Evolutionary conservation across 1,140 invertebrate genomes (phyloP), one percentile per base, ranked within the genome.

Genomic region (Carposina sasakii): DNA sequence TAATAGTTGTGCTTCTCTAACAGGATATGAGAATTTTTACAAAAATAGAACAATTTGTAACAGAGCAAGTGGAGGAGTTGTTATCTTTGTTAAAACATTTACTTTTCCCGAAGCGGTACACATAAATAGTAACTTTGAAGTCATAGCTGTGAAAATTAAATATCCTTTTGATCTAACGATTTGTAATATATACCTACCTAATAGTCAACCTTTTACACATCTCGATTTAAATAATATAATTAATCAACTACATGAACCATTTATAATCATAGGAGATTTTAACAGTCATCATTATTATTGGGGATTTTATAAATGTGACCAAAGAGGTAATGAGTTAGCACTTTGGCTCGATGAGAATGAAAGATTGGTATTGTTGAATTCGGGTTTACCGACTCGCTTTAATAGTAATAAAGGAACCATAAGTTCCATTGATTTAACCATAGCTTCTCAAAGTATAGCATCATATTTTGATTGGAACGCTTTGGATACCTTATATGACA

Each of bases 251-350:
- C 63, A 61, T 5, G 51, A 37, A 46, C 68, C 62, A 8, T 79
- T 62, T 31, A 45, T 76, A 23, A 23, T 70, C 21, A 6, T 66
- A 6, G 61, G 63, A 0, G 71, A 75, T 26, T 71, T 76, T 31
- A 77, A 76, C 24, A 60, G 55, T 19, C 67, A 76, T 30, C 73
- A 66, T 42, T 44, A 26, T n/a, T 20, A 63, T 28, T 81, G 65
- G 68, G 70, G 67, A 1, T 68, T 66, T n/a, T 33, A 58, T 9
- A 62, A 63, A 56, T 52, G 41, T 21, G 60, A 73, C 33, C 10
- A 8, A 8, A 51, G 67, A 53, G 66, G 66, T 34, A 56, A 53
- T 53, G 61, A 46, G 23, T 49, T 71, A 26, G 63, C 56, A 46
- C 56, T 57, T 10, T 60, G 47, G 52, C 30, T 62, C 3, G 52